Percentiles rank a stretch among this genome's conserved stretches.
Evolutionary conservation across 2,113 vertebrate genomes (phyloP).

Genomic region (Ptilonorhynchus violaceus): DNA sequence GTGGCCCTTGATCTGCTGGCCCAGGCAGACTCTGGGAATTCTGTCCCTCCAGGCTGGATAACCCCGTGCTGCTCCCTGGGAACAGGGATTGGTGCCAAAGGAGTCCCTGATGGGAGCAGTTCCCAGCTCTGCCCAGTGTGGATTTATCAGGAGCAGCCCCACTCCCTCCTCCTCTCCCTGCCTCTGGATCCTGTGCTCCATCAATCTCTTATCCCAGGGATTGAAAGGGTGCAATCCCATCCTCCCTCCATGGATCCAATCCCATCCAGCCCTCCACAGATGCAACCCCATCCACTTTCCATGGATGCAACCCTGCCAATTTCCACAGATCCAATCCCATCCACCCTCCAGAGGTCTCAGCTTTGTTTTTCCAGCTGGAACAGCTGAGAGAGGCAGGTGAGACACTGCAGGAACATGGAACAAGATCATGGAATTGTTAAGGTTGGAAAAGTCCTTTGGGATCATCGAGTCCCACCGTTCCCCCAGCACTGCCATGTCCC

Average conservation of each 20-base stretch:
- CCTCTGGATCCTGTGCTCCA: neutral
- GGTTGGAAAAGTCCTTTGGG: neutral
- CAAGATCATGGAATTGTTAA: neutral
- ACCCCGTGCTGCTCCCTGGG: neutral
- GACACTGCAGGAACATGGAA: neutral
- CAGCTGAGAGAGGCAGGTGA: neutral
- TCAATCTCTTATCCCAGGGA: rapidly evolving
- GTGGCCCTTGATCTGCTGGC: neutral
- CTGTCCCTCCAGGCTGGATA: neutral
- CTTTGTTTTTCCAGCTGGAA: neutral
- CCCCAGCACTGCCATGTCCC: neutral
- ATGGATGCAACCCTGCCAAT: neutral
- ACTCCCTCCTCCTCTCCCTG: neutral
- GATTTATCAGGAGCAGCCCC: neutral
- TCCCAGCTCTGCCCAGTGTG: neutral
- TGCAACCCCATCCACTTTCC: neutral
- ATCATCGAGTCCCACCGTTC: neutral
- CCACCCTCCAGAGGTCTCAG: neutral
- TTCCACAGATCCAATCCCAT: neutral
- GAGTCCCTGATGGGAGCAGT: neutral
- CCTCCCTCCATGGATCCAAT: too few relatives aligned
- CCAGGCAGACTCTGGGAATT: neutral
- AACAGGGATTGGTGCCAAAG: neutral
- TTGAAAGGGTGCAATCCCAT: too few relatives aligned
- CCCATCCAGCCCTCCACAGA: too few relatives aligned